These are phyloP conservation scores for Paralinhomoeus sp. DNA, from an alignment of 2,888 invertebrate genomes.

Conservation along the genomic window DNA sequence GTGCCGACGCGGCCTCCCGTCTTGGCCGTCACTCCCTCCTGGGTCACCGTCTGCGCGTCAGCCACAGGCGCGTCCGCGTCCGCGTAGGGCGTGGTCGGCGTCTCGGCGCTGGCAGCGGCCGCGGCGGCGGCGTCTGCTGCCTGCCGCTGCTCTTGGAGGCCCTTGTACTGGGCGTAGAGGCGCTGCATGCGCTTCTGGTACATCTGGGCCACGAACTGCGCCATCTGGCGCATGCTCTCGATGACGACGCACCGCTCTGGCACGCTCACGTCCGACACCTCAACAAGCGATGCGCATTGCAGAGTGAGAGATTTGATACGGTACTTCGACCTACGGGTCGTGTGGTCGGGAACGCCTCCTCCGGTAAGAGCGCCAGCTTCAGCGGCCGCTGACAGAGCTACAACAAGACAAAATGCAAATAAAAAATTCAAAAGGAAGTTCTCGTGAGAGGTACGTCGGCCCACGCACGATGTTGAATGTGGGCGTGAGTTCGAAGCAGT, in stretches of 20 bases:
- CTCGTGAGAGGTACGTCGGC: neutral
- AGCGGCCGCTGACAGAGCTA: conserved; percentile 58
- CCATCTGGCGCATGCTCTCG: conserved; percentile 77
- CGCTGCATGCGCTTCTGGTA: conserved; percentile 41
- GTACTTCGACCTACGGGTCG: conserved; percentile 28
- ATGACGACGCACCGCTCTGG: conserved; percentile 37
- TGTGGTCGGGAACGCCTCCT: conserved; percentile 48
- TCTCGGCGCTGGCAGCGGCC: neutral
- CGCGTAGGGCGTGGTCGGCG: neutral
- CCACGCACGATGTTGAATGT: conserved; percentile 58
- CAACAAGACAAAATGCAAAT: no score
- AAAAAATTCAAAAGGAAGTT: conserved; percentile 11
- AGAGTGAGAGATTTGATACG: neutral
- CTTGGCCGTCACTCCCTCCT: neutral
- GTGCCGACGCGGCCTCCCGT: neutral
- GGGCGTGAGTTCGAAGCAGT: conserved; percentile 86
- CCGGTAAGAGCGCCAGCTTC: conserved; percentile 50
- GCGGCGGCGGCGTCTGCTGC: neutral
- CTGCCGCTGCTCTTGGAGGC: conserved; percentile 6
- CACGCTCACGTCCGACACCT: conserved; percentile 14
- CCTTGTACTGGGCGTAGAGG: conserved; percentile 12
- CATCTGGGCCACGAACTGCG: conserved; percentile 73
- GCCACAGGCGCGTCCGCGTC: neutral
- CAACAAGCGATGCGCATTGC: no score
- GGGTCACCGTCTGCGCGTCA: neutral